Evolutionary conservation across 2,888 invertebrate species (phyloP).

Genomic region (Dicroscelio sp.): DNA sequence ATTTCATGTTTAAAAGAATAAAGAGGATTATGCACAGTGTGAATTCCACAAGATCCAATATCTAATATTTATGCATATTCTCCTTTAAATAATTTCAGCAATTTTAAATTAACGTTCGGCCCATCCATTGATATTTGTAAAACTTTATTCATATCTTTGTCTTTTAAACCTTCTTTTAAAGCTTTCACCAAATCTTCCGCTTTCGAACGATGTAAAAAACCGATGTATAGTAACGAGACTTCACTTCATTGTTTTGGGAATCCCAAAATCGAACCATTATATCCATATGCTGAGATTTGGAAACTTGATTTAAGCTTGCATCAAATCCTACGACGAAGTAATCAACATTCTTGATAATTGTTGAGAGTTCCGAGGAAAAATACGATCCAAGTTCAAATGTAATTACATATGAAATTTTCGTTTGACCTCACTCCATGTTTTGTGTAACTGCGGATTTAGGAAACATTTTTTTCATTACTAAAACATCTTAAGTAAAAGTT

Average conservation of each 20-base stretch:
- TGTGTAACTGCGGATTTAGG: not conserved
- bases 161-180: constrained; percentile 6
- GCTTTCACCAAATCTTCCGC: constrained; percentile 35
- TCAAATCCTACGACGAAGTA: constrained; percentile 77
- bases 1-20: constrained; percentile 85
- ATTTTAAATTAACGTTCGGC: constrained; percentile 50
- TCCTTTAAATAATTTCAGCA: too few species aligned
- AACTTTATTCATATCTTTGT: constrained; percentile 30
- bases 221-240: constrained; percentile 83
- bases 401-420: constrained; percentile 24
- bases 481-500: too few species aligned
- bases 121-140: constrained; percentile 60
- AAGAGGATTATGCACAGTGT: constrained; percentile 86
- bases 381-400: constrained; percentile 34
- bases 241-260: constrained; percentile 69
- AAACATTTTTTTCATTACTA: too few species aligned
- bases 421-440: not conserved
- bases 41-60: constrained; percentile 87
- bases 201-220: constrained; percentile 73
- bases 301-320: constrained; percentile 81
- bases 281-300: constrained; percentile 85
- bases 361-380: constrained; percentile 1
- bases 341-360: constrained; percentile 17
- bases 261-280: constrained; percentile 84
- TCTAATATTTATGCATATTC: too few species aligned